Conservation (phyloP, 2,797 vertebrate genomes). For the Bryconaethiops microstoma region DNA sequence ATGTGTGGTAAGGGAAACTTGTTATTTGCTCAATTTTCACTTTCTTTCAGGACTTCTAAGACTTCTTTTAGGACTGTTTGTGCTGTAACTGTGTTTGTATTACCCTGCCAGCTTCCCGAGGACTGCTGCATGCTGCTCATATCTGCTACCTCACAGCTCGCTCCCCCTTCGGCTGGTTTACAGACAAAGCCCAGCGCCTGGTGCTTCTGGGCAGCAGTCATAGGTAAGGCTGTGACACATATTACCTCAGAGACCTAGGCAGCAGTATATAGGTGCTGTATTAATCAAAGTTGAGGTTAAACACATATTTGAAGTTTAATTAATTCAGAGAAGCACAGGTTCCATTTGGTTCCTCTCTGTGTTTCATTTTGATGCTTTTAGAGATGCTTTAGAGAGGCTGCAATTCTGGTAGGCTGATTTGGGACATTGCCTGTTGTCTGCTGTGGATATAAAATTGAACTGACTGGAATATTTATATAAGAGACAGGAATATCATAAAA, state of each 20-base stretch:
- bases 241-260: not conserved
- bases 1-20: too few species aligned
- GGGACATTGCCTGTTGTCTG: not conserved
- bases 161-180: constrained; percentile 79
- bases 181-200: constrained; percentile 78
- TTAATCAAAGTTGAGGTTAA: not conserved
- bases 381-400: too few species aligned
- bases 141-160: constrained; percentile 89
- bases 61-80: too few species aligned
- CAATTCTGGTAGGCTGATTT: not conserved
- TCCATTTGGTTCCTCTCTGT: not conserved
- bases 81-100: not conserved
- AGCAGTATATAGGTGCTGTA: not conserved
- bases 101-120: constrained; percentile 79
- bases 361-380: not conserved
- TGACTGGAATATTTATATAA: not conserved
- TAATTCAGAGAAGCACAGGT: not conserved
- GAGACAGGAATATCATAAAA: not conserved
- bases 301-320: not conserved
- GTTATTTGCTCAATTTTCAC: too few species aligned
- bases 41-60: not conserved
- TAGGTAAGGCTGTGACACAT: constrained; percentile 71
- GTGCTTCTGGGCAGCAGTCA: constrained; percentile 87
- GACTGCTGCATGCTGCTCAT: constrained; percentile 85
- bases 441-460: not conserved